These are phyloP conservation scores for Kuschelorhynchus macadamiae DNA, from an alignment of 2,888 invertebrate genomes.

Conservation along the genomic window DNA sequence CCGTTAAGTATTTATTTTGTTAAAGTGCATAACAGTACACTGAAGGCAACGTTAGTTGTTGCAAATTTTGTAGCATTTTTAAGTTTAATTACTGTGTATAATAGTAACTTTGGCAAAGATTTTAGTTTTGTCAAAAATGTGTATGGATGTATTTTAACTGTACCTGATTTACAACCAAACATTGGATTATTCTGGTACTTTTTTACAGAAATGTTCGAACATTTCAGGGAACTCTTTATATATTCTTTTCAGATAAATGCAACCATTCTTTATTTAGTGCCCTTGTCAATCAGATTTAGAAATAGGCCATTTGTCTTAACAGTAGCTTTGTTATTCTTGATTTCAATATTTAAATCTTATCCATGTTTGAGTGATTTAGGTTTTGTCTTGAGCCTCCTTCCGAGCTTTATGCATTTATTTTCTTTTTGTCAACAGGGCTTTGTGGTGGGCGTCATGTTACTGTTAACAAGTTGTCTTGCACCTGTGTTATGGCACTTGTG, in stretches of 20 bases:
- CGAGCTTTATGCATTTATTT: slow-evolving; percentile 91
- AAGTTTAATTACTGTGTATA: slow-evolving; percentile 48
- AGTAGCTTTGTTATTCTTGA: slow-evolving; percentile 84
- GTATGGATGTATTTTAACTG: slow-evolving; percentile 79
- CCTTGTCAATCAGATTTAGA: slow-evolving; percentile 84
- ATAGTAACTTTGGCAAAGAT: slow-evolving; percentile 52
- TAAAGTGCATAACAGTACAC: slow-evolving; percentile 71
- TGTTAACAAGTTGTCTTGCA: slow-evolving; percentile 90
- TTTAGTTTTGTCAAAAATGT: slow-evolving; percentile 73
- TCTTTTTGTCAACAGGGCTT: slow-evolving; percentile 90
- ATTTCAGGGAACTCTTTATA: slow-evolving; percentile 95
- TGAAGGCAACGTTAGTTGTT: slow-evolving; percentile 63
- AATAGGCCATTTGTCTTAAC: slow-evolving; percentile 86
- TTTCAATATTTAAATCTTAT: slow-evolving; percentile 96
- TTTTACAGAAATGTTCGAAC: slow-evolving; percentile 99
- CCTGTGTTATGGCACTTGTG: slow-evolving; percentile 98
- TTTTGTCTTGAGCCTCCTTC: slow-evolving; percentile 90
- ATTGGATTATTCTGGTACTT: slow-evolving; percentile 99
- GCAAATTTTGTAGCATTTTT: slow-evolving; percentile 53
- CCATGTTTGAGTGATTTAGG: slow-evolving; percentile 96
- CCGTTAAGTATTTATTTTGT: slow-evolving; percentile 83
- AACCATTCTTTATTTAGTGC: slow-evolving; percentile 90
- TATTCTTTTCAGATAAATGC: slow-evolving; percentile 98
- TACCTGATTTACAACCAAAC: slow-evolving; percentile 96
- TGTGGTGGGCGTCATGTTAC: slow-evolving; percentile 90